Conservation (phyloP, 2,888 invertebrate species). For the Anodontia alba region DNA sequence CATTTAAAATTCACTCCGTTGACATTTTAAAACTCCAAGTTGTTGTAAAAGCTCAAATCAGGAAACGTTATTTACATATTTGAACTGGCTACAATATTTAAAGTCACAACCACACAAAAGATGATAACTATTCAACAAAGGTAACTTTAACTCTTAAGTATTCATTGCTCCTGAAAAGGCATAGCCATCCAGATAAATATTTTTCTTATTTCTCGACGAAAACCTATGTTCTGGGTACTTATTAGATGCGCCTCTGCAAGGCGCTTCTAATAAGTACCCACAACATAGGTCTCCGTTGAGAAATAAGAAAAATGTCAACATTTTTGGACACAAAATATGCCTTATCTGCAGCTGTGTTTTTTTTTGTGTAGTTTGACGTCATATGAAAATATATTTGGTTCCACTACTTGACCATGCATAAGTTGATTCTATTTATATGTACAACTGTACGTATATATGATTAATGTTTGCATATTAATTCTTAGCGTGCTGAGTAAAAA, state of each 20-base stretch:
- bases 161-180: too few relatives aligned
- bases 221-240: too few relatives aligned
- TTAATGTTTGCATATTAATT: too few relatives aligned
- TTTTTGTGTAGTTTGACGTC: slow-evolving; percentile 10
- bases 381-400: not conserved
- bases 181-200: too few relatives aligned
- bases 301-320: too few relatives aligned
- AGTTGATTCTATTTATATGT: not conserved
- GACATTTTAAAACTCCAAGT: not conserved
- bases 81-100: not conserved
- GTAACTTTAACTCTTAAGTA: not conserved
- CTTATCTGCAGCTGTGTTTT: too few relatives aligned
- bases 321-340: too few relatives aligned
- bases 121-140: not conserved
- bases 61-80: slow-evolving; percentile 9
- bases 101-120: not conserved
- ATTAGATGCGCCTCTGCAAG: too few relatives aligned
- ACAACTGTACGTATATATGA: not conserved
- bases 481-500: too few relatives aligned
- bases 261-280: too few relatives aligned
- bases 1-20: not conserved
- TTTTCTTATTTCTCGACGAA: too few relatives aligned
- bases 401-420: slow-evolving; percentile 14
- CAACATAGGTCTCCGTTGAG: too few relatives aligned
- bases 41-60: not conserved